Evolutionary conservation across 2,113 vertebrate genomes (phyloP).

Genomic region (Perca fluviatilis): DNA sequence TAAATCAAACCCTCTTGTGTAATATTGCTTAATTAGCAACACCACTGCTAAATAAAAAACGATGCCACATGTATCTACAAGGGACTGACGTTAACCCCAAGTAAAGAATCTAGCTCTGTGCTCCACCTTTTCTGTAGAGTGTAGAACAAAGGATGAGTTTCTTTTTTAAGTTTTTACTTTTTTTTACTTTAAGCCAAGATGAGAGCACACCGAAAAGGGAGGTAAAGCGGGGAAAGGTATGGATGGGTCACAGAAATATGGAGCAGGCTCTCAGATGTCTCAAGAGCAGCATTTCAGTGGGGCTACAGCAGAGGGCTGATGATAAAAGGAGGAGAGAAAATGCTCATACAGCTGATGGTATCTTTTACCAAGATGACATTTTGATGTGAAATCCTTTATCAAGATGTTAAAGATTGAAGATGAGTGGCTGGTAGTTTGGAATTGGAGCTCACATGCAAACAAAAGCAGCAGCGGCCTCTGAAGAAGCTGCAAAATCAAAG

Average conservation of each 20-base stretch:
- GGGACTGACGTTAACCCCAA: background rate
- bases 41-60: background rate
- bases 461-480: background rate
- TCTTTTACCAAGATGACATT: conserved; percentile 47
- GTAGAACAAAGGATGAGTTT: conserved; percentile 13
- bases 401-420: conserved; percentile 1
- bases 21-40: background rate
- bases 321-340: conserved; percentile 11
- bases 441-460: background rate
- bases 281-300: conserved; percentile 27
- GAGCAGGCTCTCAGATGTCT: conserved; percentile 33
- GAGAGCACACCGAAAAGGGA: background rate
- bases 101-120: conserved; percentile 9
- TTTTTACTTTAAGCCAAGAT: background rate
- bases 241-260: conserved; percentile 24
- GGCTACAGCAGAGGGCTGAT: conserved; percentile 10
- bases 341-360: conserved; percentile 23
- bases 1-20: too few relatives aligned
- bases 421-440: background rate
- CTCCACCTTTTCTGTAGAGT: conserved; percentile 20
- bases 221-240: background rate
- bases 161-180: conserved; percentile 18
- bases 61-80: background rate
- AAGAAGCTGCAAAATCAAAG: background rate
- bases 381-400: conserved; percentile 25